These are phyloP conservation scores for Stramonita haemastoma DNA, from an alignment of 2,888 invertebrate genomes.

Conservation along the genomic window DNA sequence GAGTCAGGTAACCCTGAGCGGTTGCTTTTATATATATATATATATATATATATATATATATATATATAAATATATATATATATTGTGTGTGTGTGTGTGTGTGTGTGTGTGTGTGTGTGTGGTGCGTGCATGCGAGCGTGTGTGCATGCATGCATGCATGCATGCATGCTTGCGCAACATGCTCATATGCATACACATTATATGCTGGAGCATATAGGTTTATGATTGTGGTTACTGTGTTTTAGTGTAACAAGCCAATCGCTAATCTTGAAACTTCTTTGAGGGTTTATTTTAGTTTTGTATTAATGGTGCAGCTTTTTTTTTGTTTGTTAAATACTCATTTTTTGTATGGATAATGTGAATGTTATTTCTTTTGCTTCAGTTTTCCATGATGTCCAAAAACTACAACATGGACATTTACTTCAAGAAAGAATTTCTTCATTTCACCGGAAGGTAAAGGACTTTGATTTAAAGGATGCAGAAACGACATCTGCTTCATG, in stretches of 20 bases:
- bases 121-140: neutral
- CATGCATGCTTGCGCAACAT: neutral
- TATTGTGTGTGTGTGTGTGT: conserved; percentile 29
- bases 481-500: too few species aligned
- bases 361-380: conserved; percentile 47
- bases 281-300: neutral
- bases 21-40: too few species aligned
- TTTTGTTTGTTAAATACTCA: neutral
- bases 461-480: too few species aligned
- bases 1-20: too few species aligned
- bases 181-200: neutral
- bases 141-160: conserved; percentile 5
- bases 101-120: conserved; percentile 33
- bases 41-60: too few species aligned
- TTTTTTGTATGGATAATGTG: neutral
- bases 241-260: neutral
- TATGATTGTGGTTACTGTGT: neutral
- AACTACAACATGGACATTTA: conserved; percentile 90
- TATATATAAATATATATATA: too few species aligned
- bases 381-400: conserved; percentile 91
- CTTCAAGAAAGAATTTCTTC: conserved; percentile 95
- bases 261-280: neutral
- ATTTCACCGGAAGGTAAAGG: conserved; percentile 94
- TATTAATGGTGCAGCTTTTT: neutral
- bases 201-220: neutral